Conservation (phyloP, 2,113 vertebrate species). For the Larimichthys crocea region DNA sequence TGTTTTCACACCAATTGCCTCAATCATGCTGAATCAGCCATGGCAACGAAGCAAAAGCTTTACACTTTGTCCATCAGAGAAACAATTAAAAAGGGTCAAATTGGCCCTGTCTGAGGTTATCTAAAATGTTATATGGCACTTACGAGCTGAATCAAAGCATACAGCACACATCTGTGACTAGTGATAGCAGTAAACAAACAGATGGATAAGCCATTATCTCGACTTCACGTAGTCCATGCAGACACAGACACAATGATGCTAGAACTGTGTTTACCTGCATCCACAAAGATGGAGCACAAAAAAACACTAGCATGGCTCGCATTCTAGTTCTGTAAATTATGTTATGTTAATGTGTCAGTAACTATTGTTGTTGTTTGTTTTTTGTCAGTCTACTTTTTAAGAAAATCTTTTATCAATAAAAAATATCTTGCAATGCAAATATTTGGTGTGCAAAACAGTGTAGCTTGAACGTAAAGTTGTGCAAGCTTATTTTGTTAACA, state of each 20-base stretch:
- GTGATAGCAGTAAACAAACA: neutral
- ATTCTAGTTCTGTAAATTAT: neutral
- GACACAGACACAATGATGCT: no score
- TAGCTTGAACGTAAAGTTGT: neutral
- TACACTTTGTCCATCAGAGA: constrained; percentile 15
- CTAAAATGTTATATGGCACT: neutral
- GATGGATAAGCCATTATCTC: neutral
- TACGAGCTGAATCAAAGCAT: constrained; percentile 9
- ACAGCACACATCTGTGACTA: neutral
- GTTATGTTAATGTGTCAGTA: neutral
- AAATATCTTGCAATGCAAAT: neutral
- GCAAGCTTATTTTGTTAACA: no score
- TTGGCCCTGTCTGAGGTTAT: constrained; percentile 1
- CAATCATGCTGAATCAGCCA: constrained; percentile 26
- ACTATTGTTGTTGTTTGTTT: neutral
- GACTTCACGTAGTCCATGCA: no score
- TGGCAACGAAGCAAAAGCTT: constrained; percentile 18
- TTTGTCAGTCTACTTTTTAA: neutral
- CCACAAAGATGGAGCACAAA: neutral
- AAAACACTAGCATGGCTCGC: neutral
- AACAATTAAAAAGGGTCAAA: constrained; percentile 22
- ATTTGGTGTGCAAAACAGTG: neutral
- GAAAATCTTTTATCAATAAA: neutral
- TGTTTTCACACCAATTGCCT: constrained; percentile 57
- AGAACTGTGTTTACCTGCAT: no score